Base-by-base conservation (phyloP, 35 echinoderm and acorn worm genomes). In the Acanthaster planci region DNA sequence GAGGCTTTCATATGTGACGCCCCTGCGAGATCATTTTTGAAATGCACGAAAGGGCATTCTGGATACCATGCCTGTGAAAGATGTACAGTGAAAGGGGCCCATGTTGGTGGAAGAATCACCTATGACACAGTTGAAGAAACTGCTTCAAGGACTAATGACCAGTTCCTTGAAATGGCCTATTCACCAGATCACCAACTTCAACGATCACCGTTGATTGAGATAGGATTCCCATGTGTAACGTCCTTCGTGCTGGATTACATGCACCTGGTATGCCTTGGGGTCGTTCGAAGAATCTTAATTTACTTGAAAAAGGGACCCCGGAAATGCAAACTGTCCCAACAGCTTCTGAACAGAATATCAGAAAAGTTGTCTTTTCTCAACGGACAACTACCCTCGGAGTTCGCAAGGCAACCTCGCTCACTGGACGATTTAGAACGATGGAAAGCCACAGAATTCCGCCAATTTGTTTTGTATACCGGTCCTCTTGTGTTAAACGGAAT, bases 401-500 rank as follows among this genome's bases (percentile, higher is more conserved):
- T 86, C 42, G 84, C 84, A 2, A 8, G 83, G 38, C 55, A 85
- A 23, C 83, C 83, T 3, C 37, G 84, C 8, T 7, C 38, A 34
- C 15, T 86, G 10, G 6, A 26, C 15, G 39, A 51, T 18, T 39
- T 86, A 14, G 68, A 77, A 7, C 51, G 67, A 34, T 86, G 84
- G 84, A 86, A 86, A 31, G 84, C 84, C 32, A 86, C 84, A 36
- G 84, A 86, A 52, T 78, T 86, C 9, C 37, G 84, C 30, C 67
- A 77, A 52, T 86, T 86, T 77, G 7, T 86, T 6, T 52, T 86
- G 21, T 86, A 86, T 52, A 78, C 75, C 7, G 84, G 84, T 2
- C 38, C n/a, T 44, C 29, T 86, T 16, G 38, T 47, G 7, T 40
- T 86, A 34, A 29, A 57, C 27, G 23, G 21, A 26, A 34, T 52